A percentile compares a stretch with the other conserved stretches of the same genome.
Conservation (phyloP, 30 jellyfish, hydroid and myxozoan genomes). For the Aurelia sp. region DNA sequence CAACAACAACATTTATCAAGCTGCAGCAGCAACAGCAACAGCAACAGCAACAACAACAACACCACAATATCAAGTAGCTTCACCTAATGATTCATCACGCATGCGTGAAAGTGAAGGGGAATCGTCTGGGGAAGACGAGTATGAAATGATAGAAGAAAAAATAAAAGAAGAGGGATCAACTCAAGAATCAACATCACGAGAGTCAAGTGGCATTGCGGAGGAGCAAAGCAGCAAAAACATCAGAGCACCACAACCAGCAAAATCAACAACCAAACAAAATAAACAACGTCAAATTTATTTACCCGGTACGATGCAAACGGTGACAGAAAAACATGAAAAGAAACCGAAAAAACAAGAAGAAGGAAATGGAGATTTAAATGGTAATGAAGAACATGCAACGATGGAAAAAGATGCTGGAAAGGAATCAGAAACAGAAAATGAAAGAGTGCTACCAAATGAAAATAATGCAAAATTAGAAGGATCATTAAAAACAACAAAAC, state of each 20-base stretch:
- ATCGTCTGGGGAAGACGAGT: constrained; percentile 2
- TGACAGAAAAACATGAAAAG: constrained; percentile 65
- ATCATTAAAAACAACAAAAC: not conserved
- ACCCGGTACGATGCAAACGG: constrained; percentile 57
- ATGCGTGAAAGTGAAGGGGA: constrained; percentile 25
- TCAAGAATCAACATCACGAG: not conserved
- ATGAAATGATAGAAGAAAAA: not conserved
- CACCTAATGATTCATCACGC: no score
- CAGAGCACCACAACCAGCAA: constrained; percentile 29
- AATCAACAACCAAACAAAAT: constrained; percentile 14
- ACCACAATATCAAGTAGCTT: no score
- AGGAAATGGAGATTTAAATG: constrained; percentile 13
- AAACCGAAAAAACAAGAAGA: constrained; percentile 53
- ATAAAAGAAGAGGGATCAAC: constrained; percentile 21
- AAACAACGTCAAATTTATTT: constrained; percentile 51
- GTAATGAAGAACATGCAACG: constrained; percentile 15
- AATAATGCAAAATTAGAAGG: constrained; percentile 1
- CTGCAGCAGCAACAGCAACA: no score
- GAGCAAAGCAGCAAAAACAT: not conserved
- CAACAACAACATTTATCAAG: no score
- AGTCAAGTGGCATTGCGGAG: not conserved
- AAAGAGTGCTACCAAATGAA: not conserved
- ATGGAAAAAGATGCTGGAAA: constrained; percentile 28
- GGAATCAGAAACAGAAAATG: constrained; percentile 40
- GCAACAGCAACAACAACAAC: no score